These are phyloP conservation scores for Protosalanx chinensis DNA, from an alignment of 2,797 vertebrate species.

Conservation along the genomic window DNA sequence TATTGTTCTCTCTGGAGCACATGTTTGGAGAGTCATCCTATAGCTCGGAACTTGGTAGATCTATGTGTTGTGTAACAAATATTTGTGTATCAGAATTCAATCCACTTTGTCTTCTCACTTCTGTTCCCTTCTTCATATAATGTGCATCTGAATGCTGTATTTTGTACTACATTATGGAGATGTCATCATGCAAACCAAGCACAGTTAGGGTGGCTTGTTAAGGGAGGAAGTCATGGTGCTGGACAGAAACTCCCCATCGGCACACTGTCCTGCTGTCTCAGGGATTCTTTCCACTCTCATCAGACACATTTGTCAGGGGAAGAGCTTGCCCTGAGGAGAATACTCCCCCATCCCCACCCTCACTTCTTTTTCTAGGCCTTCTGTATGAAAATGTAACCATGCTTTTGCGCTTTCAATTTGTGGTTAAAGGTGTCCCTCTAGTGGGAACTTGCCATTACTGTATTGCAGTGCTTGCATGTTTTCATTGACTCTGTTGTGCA, in stretches of 20 bases:
- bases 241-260: constrained; percentile 58
- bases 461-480: constrained; percentile 20
- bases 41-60: constrained; percentile 62
- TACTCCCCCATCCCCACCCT: constrained; percentile 17
- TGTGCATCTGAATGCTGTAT: background rate
- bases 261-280: constrained; percentile 68
- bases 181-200: constrained; percentile 46
- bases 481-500: background rate
- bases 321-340: constrained; percentile 60
- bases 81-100: no score
- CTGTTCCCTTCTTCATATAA: background rate
- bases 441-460: constrained; percentile 47
- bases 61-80: constrained; percentile 62
- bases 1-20: constrained; percentile 46
- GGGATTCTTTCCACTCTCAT: constrained; percentile 72
- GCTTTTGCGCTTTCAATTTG: constrained; percentile 44
- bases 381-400: constrained; percentile 65
- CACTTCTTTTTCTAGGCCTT: constrained; percentile 47
- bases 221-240: constrained; percentile 55
- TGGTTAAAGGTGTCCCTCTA: constrained; percentile 65
- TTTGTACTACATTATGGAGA: background rate
- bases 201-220: constrained; percentile 39
- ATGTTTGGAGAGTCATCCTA: constrained; percentile 49
- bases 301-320: constrained; percentile 68
- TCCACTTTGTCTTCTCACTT: no score